A percentile compares a stretch with the other conserved stretches of the same genome.
Conservation (phyloP, 23 tunicate species). For the Phallusia fumigata region DNA sequence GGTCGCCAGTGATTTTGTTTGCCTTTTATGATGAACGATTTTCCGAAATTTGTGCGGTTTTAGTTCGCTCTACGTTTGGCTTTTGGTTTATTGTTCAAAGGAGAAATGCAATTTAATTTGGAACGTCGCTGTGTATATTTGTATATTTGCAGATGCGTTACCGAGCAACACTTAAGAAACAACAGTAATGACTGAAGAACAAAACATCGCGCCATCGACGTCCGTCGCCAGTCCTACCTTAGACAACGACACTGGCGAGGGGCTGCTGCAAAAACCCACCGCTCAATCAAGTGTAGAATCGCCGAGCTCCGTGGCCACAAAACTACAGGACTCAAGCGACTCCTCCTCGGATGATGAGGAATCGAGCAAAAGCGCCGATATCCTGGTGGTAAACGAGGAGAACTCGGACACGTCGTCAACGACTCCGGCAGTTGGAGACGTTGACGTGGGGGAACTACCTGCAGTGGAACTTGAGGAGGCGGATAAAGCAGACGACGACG, state of each 20-base stretch:
- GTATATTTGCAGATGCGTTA: too few species aligned
- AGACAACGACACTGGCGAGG: constrained; percentile 3
- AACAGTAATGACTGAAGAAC: not conserved
- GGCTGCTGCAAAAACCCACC: not conserved
- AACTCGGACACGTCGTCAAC: not conserved
- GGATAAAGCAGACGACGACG: not conserved
- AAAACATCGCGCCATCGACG: not conserved
- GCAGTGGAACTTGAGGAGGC: not conserved
- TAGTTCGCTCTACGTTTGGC: too few species aligned
- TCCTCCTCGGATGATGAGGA: not conserved
- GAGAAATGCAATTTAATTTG: too few species aligned
- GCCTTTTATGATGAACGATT: too few species aligned
- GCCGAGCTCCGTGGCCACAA: not conserved
- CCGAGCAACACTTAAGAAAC: too few species aligned
- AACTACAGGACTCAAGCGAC: not conserved
- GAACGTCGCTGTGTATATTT: too few species aligned
- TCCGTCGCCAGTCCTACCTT: not conserved
- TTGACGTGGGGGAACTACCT: not conserved
- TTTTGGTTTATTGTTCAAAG: too few species aligned
- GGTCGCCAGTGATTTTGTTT: too few species aligned
- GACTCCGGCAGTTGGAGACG: not conserved
- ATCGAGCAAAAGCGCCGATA: not conserved
- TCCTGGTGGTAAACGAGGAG: not conserved
- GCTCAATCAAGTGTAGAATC: not conserved
- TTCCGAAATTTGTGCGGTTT: too few species aligned